Conservation (phyloP, 2,797 vertebrate genomes). For the Fundulus diaphanus region DNA sequence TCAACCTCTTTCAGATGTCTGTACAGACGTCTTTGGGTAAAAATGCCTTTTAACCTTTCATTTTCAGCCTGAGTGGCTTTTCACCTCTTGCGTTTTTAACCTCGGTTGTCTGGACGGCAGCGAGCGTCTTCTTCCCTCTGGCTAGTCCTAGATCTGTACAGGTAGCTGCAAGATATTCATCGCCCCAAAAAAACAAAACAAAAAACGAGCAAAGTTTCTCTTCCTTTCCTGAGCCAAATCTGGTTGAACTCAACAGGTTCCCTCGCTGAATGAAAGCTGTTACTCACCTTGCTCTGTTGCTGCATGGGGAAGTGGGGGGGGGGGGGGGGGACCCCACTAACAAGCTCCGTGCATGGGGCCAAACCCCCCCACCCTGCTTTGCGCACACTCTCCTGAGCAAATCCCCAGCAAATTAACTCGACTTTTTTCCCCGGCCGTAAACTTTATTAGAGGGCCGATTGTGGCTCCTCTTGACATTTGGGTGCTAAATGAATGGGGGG, state of each 20-base stretch:
- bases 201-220: background rate
- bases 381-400: constrained; percentile 79
- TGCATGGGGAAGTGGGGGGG: constrained; percentile 49
- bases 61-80: too few species aligned
- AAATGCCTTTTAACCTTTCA: background rate
- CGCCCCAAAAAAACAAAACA: background rate
- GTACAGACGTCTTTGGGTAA: background rate
- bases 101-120: background rate
- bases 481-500: constrained; percentile 96
- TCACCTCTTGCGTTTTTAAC: constrained; percentile 1
- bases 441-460: constrained; percentile 94
- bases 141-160: background rate
- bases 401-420: constrained; percentile 86
- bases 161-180: background rate
- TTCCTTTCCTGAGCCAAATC: constrained; percentile 2
- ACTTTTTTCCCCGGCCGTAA: constrained; percentile 91
- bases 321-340: constrained; percentile 72
- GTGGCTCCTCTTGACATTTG: constrained; percentile 95
- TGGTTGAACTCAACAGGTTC: constrained; percentile 76
- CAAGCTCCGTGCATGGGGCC: constrained; percentile 82
- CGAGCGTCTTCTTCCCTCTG: background rate
- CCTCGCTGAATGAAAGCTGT: constrained; percentile 52
- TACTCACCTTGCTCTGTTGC: constrained; percentile 89
- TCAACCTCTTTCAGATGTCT: background rate
- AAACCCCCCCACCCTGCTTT: constrained; percentile 76